Conservation (phyloP, 2,797 vertebrate genomes). For the Sebastes diaconus region DNA sequence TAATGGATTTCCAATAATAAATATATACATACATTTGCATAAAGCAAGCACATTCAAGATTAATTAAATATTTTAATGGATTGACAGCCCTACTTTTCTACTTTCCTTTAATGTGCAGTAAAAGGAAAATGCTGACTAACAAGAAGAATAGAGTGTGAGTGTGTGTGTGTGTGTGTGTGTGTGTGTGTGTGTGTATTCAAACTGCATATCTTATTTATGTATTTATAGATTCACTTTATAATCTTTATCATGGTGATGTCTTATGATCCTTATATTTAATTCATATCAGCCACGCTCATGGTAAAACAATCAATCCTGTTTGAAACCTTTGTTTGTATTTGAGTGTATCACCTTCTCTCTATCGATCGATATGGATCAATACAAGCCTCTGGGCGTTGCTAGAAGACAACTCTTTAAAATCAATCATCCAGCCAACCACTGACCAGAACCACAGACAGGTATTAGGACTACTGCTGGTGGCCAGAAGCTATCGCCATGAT, state of each 20-base stretch:
- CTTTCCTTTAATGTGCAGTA: not conserved
- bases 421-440: not conserved
- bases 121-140: not conserved
- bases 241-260: not conserved
- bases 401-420: not conserved
- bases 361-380: constrained; percentile 11
- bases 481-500: too few species aligned
- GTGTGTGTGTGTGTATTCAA: not conserved
- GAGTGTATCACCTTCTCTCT: not conserved
- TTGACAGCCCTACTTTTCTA: too few species aligned
- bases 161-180: too few species aligned
- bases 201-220: not conserved
- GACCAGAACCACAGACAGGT: not conserved
- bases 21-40: too few species aligned
- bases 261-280: not conserved
- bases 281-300: not conserved
- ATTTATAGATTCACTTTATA: not conserved
- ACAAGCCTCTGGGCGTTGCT: not conserved
- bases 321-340: not conserved
- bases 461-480: not conserved
- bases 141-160: too few species aligned
- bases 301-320: not conserved
- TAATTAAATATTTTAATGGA: too few species aligned
- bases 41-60: too few species aligned
- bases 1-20: too few species aligned